Base-by-base conservation (phyloP, 2,888 invertebrate species). In the Trisateles emortualis region DNA sequence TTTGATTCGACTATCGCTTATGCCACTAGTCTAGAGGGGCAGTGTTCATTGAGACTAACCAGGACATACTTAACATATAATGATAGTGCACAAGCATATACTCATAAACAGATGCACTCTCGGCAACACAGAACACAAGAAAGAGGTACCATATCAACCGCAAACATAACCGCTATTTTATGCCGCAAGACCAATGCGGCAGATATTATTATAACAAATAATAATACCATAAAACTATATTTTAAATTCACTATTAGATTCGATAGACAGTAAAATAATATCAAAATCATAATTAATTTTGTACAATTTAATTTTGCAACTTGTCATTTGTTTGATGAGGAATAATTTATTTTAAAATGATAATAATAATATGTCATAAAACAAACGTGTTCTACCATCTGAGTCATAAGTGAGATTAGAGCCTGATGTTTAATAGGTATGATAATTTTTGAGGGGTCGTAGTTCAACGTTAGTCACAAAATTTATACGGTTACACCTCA, bases 331-430 rank as follows among this genome's bases (percentile, higher is more conserved):
- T 52, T 46, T 45, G 24, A 55, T 47, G 36, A 29, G 29, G 40
- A 56, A 65, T 68, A 55, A 65, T 59, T 59, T 56, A 63, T 44
- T 17, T 35, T 46, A 54, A 26, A 26, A 26, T 19, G 2, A 56
- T n/a, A 44, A 45, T 54, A 46, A 57, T 59, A 52, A 16, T 41
- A 41, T 44, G 26, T 50, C 49, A 35, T 57, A 65, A 56, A 60
- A 40, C 26, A 32, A 53, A 52, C 52, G 42, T 54, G 48, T 54
- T 53, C 22, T 38, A 6, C 10, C n/a, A 26, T 49, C 6, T 69
- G 66, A 68, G 44, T 68, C 67, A 68, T 36, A 32, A 14, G 38
- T 54, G 3, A 16, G 38, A 52, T 54, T 61, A 65, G 61, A 61
- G 14, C 29, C 16, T 52, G 42, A n/a, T 17, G 48, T 45, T 32